Base-by-base conservation (phyloP, 2,888 invertebrate species). In the Deroplatys truncata region DNA sequence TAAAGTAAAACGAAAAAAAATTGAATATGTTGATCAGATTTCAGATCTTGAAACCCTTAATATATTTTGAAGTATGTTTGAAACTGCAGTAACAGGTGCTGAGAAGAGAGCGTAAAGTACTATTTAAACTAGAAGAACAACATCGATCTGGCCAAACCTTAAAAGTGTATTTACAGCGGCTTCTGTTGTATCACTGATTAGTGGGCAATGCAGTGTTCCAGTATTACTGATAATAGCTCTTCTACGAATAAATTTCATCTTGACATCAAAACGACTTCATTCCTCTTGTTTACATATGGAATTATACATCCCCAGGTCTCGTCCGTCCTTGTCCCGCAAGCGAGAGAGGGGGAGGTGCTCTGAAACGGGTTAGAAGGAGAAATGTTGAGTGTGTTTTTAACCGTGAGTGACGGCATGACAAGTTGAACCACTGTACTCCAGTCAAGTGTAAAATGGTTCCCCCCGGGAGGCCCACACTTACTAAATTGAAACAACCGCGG, bases 351-450 rank as follows among this genome's bases (percentile, higher is more conserved):
- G 56, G 56, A 25, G 56, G 20, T 72, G 56, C 56, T 72, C 3
- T 72, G 25, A 25, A 72, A 72, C 56, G 25, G 56, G 56, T 72
- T 72, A 72, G 56, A 20, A 16, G 56, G 56, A 20, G 56, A 72
- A 25, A 72, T 20, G 56, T 72, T 72, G 56, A 72, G 56, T 20
- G 56, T 72, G 56, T 72, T 56, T 86, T 86, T 86, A 86, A 86
- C 28, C 15, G 56, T 86, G 86, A 86, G 86, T 86, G 86, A 86
- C 86, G 82, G 86, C 86, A 82, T 86, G 86, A 86, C 86, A 28
- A 29, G 72, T 20, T 72, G 56, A 72, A 72, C 56, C 56, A 72
- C 56, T 72, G 56, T 72, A 28, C 85, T 85, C 31, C 31, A 85
- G 82, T 86, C 86, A 86, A 82, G 86, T 86, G 86, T 82, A 86